These are phyloP conservation scores for Amblyraja radiata DNA, from an alignment of 2,797 vertebrate species.

Conservation along the genomic window DNA sequence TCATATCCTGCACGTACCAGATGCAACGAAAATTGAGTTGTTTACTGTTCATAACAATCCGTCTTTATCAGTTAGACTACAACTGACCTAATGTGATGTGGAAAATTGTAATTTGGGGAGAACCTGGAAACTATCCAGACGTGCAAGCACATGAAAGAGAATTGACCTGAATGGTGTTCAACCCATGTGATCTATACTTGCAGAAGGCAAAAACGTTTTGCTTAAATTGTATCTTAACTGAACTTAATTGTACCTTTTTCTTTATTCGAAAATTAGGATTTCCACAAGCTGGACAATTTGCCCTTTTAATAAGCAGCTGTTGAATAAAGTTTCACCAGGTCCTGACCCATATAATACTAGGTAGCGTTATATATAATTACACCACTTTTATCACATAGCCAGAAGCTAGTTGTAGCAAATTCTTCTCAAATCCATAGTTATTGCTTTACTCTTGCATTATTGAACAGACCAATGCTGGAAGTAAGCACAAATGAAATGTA, in stretches of 20 bases:
- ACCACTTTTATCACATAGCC: not conserved
- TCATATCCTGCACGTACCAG: not conserved
- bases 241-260: not conserved
- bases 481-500: not conserved
- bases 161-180: not conserved
- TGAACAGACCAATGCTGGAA: too few relatives aligned
- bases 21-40: not conserved
- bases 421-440: not conserved
- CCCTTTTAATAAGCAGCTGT: not conserved
- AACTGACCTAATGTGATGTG: not conserved
- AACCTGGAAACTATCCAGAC: not conserved
- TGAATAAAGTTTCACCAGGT: not conserved
- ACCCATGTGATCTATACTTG: not conserved
- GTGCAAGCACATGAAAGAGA: not conserved
- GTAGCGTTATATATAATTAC: not conserved
- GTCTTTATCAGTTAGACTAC: not conserved
- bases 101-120: not conserved
- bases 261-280: not conserved
- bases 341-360: not conserved
- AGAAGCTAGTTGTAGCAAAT: not conserved
- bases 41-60: not conserved
- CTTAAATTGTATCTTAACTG: not conserved
- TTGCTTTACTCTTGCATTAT: not conserved
- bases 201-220: not conserved
- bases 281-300: not conserved